These are phyloP conservation scores for Anthoscopus minutus DNA, from an alignment of 2,113 vertebrate genomes.

Conservation along the genomic window DNA sequence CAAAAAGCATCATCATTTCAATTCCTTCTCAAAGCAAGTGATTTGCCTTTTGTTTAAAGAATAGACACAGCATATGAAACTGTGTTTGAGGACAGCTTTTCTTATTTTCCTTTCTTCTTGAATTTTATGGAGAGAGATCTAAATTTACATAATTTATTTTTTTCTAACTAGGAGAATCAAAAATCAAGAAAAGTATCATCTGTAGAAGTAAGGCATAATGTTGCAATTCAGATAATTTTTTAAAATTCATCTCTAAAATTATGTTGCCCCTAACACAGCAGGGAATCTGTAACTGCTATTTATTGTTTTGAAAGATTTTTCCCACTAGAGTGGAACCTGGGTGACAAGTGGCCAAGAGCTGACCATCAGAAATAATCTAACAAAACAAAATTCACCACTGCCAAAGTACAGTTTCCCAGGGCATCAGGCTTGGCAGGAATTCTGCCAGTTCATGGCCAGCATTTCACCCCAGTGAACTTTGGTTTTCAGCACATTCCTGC, in stretches of 20 bases:
- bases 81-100: not conserved
- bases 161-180: not conserved
- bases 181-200: not conserved
- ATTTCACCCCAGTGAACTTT: not conserved
- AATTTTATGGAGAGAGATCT: not conserved
- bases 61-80: not conserved
- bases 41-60: not conserved
- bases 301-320: not conserved
- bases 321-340: not conserved
- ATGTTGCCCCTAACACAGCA: not conserved
- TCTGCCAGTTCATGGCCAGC: not conserved
- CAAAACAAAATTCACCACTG: not conserved
- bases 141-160: not conserved
- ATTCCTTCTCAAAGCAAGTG: not conserved
- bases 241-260: not conserved
- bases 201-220: not conserved
- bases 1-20: not conserved
- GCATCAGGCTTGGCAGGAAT: not conserved
- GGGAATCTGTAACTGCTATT: not conserved
- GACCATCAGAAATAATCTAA: not conserved
- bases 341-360: not conserved
- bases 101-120: not conserved
- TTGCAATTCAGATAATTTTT: not conserved
- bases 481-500: slow-evolving; percentile 9
- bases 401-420: not conserved